Base-by-base conservation (phyloP, 2,888 invertebrate species). In the Chrysina gloriosa region DNA sequence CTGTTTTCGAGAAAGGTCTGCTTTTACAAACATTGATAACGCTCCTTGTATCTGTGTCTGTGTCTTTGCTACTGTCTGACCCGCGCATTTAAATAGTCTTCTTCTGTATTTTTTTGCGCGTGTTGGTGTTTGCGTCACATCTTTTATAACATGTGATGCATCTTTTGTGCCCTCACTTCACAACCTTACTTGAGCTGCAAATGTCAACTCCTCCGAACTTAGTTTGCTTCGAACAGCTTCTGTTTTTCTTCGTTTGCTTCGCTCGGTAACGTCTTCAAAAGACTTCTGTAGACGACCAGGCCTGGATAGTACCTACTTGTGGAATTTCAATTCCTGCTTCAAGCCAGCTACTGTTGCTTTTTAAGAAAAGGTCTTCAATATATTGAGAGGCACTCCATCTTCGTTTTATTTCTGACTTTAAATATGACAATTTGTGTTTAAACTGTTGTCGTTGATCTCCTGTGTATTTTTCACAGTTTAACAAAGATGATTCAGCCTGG, bases 311-410 rank as follows among this genome's bases (percentile, higher is more conserved):
- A 19, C 14, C 31, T 31, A n/a, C 9, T 45, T 16, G 19, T 45
- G 45, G 45, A 5, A 45, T 16, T 45, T 45, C 45, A 45, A 45
- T 45, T 16, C 16, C 4, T 45, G 19, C 45, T 45, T 45, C 16
- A 45, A 45, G 45, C 45, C 45, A 45, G 45, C 45, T 45, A 3
- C 3, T 45, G 19, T 45, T 45, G 16, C 45, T 45, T 45, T 45
- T 45, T 45, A 45, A 16, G 45, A 45, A 45, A 45, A 45, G 19
- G 19, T 14, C 19, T 16, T 45, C 45, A 11, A 16, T 45, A 16
- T 45, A 45, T 9, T 11, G 19, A 11, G 45, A 45, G 16, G 14
- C 45, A 45, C 19, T 45, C 45, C 45, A 45, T 45, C 45, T 16
- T 45, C 19, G 45, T 45, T 45, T 45, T 16, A 45, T 45, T 45